phyloP scores from a whole-genome alignment of 1,140 invertebrate species.

The Cryptotermes secundus region DNA sequence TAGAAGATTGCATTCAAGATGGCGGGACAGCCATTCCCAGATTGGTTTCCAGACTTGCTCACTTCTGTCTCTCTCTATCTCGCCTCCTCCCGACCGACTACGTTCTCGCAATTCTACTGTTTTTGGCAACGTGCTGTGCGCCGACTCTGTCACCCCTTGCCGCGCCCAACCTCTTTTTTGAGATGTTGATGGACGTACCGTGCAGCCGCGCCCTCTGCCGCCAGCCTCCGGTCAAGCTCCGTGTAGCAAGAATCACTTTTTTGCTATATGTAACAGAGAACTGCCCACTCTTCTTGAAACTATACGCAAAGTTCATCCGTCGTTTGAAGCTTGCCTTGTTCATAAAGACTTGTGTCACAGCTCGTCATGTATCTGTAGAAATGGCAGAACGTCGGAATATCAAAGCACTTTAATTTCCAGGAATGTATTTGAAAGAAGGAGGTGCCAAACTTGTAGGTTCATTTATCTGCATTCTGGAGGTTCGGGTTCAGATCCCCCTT shows the following conservation, averaged over 20 bases:
- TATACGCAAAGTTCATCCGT: too few species aligned
- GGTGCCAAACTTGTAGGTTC: too few species aligned
- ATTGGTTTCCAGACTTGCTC: conserved; percentile 4
- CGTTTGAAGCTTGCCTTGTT: too few species aligned
- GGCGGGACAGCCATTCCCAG: conserved; percentile 8
- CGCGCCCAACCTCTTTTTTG: background rate
- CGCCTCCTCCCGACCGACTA: background rate
- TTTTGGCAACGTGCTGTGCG: conserved; percentile 4
- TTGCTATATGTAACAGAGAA: background rate
- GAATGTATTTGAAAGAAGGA: too few species aligned
- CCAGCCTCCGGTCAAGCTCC: background rate
- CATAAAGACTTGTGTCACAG: too few species aligned
- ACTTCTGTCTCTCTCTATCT: background rate
- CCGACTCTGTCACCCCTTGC: conserved; percentile 17
- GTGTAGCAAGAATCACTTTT: background rate
- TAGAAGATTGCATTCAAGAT: conserved; percentile 30
- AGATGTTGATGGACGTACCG: conserved; percentile 17
- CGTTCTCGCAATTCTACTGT: background rate
- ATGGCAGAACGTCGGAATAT: too few species aligned
- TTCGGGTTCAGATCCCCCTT: too few species aligned
- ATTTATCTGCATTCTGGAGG: too few species aligned
- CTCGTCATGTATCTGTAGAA: too few species aligned
- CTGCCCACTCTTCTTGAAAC: background rate
- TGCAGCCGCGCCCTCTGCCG: background rate
- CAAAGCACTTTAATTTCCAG: too few species aligned